Base-by-base conservation (phyloP, 2,113 vertebrate species). In the Urocitellus parryii region DNA sequence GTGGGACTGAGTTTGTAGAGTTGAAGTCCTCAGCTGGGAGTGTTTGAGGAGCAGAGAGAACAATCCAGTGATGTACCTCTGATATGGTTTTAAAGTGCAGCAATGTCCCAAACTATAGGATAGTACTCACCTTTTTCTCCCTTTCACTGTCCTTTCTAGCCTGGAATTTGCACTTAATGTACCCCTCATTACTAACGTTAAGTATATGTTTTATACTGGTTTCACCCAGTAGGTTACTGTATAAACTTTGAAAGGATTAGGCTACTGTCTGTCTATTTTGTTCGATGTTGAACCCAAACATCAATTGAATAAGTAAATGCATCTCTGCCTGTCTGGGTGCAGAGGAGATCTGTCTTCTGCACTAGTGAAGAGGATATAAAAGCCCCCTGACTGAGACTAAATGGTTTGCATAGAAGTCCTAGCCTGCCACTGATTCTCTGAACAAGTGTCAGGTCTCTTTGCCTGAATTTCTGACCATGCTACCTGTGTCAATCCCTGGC, bases 331-430 rank as follows among this genome's bases (percentile, higher is more conserved):
- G 5, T 22, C 3, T 76, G 29, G 32, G 48, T 56, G 9, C 37
- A 32, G 0, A 9, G 22, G 25, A 32, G 7, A 34, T 29, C 20
- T 67, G 10, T 17, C 13, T 25, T 2, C 48, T n/a, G 4, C 14
- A 27, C 77, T 65, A 79, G 67, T 39, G 78, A 37, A 53, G 5
- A 74, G n/a, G 18, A 3, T 4, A 67, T 9, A 42, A 81, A 83
- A 56, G 13, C 3, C 14, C 34, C 45, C 42, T 63, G 1, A 17
- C 1, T 48, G 25, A 96, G 39, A 73, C 8, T 25, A 61, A 74
- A 58, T 6, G 18, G 2, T 67, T 87, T 70, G 37, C 24, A 84
- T 92, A 37, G 6, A 88, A 22, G 14, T 34, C 22, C 34, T 81
- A 65, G 16, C 27, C 82, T 74, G 3, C 14, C 34, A 9, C 27